These are phyloP conservation scores for Ophion ventricosus DNA, from an alignment of 2,888 invertebrate genomes.

Conservation along the genomic window DNA sequence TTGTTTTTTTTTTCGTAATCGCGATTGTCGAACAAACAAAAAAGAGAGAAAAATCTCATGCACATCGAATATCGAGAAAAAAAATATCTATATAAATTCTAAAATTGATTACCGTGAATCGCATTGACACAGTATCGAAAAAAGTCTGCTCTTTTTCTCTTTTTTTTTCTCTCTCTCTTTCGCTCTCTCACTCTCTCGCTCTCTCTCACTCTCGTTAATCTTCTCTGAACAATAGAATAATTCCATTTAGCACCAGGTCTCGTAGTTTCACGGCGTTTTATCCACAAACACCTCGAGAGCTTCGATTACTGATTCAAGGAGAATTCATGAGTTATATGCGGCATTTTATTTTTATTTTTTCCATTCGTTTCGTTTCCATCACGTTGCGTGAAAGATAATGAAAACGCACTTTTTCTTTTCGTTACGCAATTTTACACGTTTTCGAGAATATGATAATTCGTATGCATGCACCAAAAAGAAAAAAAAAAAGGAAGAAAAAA, in stretches of 20 bases:
- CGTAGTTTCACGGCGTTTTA: constrained; percentile 77
- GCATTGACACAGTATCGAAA: constrained; percentile 65
- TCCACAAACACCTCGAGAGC: constrained; percentile 73
- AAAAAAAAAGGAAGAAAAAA: constrained; percentile 27
- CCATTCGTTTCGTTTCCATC: constrained; percentile 45
- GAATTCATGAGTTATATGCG: constrained; percentile 71
- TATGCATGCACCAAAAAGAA: constrained; percentile 60
- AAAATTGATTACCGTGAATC: constrained; percentile 70
- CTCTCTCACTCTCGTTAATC: constrained; percentile 70
- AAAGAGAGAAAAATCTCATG: constrained; percentile 62
- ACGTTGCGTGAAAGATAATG: constrained; percentile 42
- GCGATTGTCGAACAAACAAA: constrained; percentile 26
- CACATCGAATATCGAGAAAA: constrained; percentile 66
- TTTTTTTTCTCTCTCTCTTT: constrained; percentile 33
- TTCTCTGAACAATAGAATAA: constrained; percentile 81
- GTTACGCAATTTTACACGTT: constrained; percentile 41
- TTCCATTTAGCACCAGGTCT: constrained; percentile 83
- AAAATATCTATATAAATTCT: constrained; percentile 63
- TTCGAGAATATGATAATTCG: constrained; percentile 35
- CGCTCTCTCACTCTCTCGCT: background rate
- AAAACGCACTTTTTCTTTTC: constrained; percentile 16
- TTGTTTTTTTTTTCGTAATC: constrained; percentile 37
- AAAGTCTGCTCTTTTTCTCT: constrained; percentile 40
- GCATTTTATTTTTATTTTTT: constrained; percentile 40
- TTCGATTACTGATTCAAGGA: constrained; percentile 74